Evolutionary conservation across 2,113 vertebrate genomes (phyloP), one percentile per base, ranked within the genome.

Genomic region (Thymallus thymallus): DNA sequence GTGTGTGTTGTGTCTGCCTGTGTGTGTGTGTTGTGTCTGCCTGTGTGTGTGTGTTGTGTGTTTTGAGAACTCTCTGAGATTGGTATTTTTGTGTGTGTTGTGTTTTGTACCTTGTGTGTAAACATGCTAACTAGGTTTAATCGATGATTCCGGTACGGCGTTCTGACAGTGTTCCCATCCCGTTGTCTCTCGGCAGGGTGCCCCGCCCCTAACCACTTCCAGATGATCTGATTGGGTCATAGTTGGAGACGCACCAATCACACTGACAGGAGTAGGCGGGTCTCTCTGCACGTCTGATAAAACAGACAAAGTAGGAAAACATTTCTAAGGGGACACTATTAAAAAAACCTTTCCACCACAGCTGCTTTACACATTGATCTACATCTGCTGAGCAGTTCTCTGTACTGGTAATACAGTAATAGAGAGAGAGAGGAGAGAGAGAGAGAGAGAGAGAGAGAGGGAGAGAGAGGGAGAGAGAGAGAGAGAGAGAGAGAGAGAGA

Each of bases 181-280:
- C 84, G 88, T 83, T 91, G 88, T 82, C 89, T 92, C 91, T 92
- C 90, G 81, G 87, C 90, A 91, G 90, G 89, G 91, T 90, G 89
- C 92, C 87, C 88, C 92, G 78, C 93, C 93, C 14, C 93, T 92
- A 94, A 94, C 89, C 89, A 86, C 71, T 92, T 92, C 92, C 92
- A 93, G 92, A 94, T 94, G 93, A 91, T 84, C 89, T 91, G 85
- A 93, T 90, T 90, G 92, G 91, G 92, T 94, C 93, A 94, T 93
- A 92, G 85, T 93, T 94, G 93, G 93, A 94, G 86, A 78, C 72
- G 85, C 86, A 92, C 93, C 91, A 93, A 92, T 92, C 88, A 87
- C 86, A 94, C 92, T 93, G 93, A 94, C 92, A 92, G 88, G 91
- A 91, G 88, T 93, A 92, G 93, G 92, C 89, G 92, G 92, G 89